A percentile compares a stretch with the other conserved stretches of the same genome.
phyloP scores from a whole-genome alignment of 2,113 vertebrate genomes.

The Herpetotheres cachinnans region DNA sequence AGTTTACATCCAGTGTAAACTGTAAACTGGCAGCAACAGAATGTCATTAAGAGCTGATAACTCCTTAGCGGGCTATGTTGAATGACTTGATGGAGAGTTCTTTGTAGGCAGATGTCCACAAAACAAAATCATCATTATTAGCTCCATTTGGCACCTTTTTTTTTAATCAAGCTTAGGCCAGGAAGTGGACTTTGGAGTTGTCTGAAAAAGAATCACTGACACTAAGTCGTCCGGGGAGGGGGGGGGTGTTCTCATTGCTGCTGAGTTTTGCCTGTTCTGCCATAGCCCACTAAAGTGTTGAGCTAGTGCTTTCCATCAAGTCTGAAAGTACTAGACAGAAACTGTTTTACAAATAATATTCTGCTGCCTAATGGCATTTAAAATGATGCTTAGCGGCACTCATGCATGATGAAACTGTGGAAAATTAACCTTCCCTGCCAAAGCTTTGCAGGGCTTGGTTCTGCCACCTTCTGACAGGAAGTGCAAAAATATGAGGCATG shows the following conservation, averaged over 20 bases:
- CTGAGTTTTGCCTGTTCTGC: not conserved
- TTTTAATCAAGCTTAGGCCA: not conserved
- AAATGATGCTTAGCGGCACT: not conserved
- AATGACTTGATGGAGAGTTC: not conserved
- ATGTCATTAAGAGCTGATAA: not conserved
- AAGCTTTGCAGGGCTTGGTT: not conserved
- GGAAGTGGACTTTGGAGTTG: not conserved
- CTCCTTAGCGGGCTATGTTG: not conserved
- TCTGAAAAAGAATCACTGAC: not conserved
- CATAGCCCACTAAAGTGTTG: not conserved
- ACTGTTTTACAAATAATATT: not conserved
- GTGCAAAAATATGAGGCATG: not conserved
- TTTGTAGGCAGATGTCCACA: not conserved
- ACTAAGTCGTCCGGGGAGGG: fast-evolving
- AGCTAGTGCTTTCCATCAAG: not conserved
- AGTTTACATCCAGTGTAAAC: not conserved
- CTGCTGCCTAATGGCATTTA: not conserved
- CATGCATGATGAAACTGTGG: not conserved
- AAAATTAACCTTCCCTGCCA: not conserved
- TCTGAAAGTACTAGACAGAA: not conserved
- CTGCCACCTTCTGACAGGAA: not conserved
- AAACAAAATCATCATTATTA: not conserved
- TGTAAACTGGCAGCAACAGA: not conserved
- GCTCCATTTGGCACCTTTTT: fast-evolving
- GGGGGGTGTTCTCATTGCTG: not conserved